Conservation (phyloP, 2,888 invertebrate species). For the Melanostoma mellinum region DNA sequence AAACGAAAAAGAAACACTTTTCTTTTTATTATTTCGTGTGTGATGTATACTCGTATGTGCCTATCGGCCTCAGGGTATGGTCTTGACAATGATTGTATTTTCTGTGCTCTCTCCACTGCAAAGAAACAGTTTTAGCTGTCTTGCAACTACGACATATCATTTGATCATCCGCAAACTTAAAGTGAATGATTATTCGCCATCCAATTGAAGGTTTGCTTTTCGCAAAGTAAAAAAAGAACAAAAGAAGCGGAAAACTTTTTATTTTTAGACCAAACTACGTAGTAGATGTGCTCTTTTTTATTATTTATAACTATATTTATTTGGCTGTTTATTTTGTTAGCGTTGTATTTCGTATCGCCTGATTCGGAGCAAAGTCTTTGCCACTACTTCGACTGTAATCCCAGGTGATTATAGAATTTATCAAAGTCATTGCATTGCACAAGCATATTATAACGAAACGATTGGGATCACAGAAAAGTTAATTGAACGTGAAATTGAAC, state of each 20-base stretch:
- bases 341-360: constrained; percentile 21
- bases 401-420: constrained; percentile 36
- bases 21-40: not conserved
- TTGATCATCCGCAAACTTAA: constrained; percentile 37
- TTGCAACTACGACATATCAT: constrained; percentile 16
- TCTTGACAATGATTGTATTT: constrained; percentile 46
- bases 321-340: not conserved
- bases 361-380: constrained; percentile 35
- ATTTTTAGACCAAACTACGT: constrained; percentile 29
- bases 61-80: constrained; percentile 23
- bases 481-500: constrained; percentile 2
- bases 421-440: constrained; percentile 4
- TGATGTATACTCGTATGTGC: not conserved
- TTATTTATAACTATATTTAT: constrained; percentile 4
- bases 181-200: constrained; percentile 48
- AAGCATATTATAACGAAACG: not conserved
- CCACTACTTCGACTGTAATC: constrained; percentile 4
- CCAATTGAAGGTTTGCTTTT: constrained; percentile 39
- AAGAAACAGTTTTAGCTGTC: constrained; percentile 30
- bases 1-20: constrained; percentile 7
- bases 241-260: not conserved
- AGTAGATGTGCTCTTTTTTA: constrained; percentile 14
- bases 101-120: constrained; percentile 8
- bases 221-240: constrained; percentile 5
- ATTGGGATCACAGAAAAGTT: constrained; percentile 2